Conservation (phyloP, 2,888 invertebrate species). For the Leptarthrus brevirostris region DNA sequence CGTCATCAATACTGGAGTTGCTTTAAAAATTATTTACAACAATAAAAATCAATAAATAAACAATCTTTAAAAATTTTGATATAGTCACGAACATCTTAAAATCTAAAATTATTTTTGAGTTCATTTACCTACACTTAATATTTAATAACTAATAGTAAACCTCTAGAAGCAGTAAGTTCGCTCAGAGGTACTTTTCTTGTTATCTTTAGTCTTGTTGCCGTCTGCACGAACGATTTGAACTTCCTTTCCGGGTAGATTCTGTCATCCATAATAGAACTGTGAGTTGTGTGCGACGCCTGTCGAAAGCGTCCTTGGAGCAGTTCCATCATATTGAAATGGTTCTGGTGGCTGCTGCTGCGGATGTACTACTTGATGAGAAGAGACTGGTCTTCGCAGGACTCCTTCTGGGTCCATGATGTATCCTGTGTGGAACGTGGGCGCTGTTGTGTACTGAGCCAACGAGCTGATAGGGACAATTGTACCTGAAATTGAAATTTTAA, state of each 20-base stretch:
- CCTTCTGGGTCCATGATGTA: constrained; percentile 63
- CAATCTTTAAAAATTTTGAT: constrained; percentile 30
- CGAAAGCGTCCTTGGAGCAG: constrained; percentile 65
- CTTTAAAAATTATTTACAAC: constrained; percentile 4
- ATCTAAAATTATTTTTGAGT: constrained; percentile 18
- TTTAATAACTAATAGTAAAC: constrained; percentile 26
- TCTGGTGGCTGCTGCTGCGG: constrained; percentile 54
- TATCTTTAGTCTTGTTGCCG: constrained; percentile 42
- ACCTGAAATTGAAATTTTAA: constrained; percentile 49
- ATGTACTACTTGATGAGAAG: constrained; percentile 52
- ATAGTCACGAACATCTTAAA: constrained; percentile 38
- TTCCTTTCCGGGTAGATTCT: constrained; percentile 55
- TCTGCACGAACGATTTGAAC: constrained; percentile 24
- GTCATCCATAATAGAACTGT: constrained; percentile 67
- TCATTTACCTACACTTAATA: constrained; percentile 23
- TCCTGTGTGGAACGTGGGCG: constrained; percentile 62
- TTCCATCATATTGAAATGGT: constrained; percentile 63
- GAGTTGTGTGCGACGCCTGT: constrained; percentile 65
- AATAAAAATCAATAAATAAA: constrained; percentile 14
- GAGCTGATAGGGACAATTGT: constrained; percentile 63
- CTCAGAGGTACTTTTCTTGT: constrained; percentile 49
- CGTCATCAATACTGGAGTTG: neutral
- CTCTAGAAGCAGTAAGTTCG: constrained; percentile 53
- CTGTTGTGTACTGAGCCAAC: constrained; percentile 64
- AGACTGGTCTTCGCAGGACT: constrained; percentile 61